Conservation (phyloP, 2,888 invertebrate genomes). For the Caenorhabditis parvicauda region DNA sequence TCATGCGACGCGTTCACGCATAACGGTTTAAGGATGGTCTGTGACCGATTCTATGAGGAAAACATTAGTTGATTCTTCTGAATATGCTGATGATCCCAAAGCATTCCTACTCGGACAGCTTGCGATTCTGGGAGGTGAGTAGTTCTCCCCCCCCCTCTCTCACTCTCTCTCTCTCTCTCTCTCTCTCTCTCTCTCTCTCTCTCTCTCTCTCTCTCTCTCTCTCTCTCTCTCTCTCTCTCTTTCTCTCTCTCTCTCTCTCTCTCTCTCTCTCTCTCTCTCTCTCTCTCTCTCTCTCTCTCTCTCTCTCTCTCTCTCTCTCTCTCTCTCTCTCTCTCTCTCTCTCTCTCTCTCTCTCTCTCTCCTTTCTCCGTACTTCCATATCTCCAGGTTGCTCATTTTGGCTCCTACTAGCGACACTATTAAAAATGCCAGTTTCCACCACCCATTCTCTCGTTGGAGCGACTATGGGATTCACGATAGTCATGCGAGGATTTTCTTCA, state of each 20-base stretch:
- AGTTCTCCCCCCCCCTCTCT: too few relatives aligned
- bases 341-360: neutral
- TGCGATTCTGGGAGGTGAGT: slow-evolving; percentile 69
- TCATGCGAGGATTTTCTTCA: slow-evolving; percentile 80
- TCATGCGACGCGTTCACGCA: neutral
- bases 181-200: neutral
- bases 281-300: too few relatives aligned
- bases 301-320: too few relatives aligned
- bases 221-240: too few relatives aligned
- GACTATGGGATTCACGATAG: slow-evolving; percentile 90
- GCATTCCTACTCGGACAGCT: slow-evolving; percentile 83
- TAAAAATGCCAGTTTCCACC: slow-evolving; percentile 92
- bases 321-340: neutral
- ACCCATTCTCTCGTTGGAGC: slow-evolving; percentile 97
- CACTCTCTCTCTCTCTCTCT: neutral
- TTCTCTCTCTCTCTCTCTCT: too few relatives aligned
- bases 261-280: too few relatives aligned
- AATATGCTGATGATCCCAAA: slow-evolving; percentile 78
- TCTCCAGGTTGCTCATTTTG: slow-evolving; percentile 75
- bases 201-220: too few relatives aligned
- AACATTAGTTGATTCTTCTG: slow-evolving; percentile 83
- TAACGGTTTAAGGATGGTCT: slow-evolving; percentile 70
- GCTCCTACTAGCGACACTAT: slow-evolving; percentile 87
- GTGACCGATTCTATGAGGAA: slow-evolving; percentile 98
- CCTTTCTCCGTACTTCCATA: neutral